phyloP scores from a whole-genome alignment of 2,113 vertebrate genomes.

The Siphamia tubifer region DNA sequence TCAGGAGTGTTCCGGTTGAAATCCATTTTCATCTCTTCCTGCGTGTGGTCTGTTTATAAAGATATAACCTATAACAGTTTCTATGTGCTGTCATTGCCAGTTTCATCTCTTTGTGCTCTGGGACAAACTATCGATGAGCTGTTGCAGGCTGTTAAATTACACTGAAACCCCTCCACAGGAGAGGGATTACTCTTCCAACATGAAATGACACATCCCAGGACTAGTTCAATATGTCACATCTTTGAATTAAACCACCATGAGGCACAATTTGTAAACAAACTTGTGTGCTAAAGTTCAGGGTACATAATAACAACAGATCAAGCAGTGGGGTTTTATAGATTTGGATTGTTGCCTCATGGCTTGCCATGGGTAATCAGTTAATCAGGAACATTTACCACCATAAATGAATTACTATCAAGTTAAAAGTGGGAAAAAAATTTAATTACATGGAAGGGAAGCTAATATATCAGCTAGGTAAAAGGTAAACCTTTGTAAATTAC shows the following conservation, averaged over 20 bases:
- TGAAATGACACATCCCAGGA: slow-evolving; percentile 35
- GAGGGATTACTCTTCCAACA: slow-evolving; percentile 45
- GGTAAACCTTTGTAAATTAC: background rate
- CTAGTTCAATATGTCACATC: slow-evolving; percentile 44
- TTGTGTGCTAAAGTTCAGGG: background rate
- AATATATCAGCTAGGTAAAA: background rate
- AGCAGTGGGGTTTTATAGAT: background rate
- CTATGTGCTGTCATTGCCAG: slow-evolving; percentile 39
- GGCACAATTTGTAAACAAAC: slow-evolving; percentile 20
- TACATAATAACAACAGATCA: slow-evolving; percentile 67
- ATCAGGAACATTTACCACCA: background rate
- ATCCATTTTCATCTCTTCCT: slow-evolving; percentile 51
- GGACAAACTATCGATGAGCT: slow-evolving; percentile 53
- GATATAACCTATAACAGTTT: slow-evolving; percentile 24
- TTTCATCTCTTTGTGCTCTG: slow-evolving; percentile 35
- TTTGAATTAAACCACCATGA: slow-evolving; percentile 30
- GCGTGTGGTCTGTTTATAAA: slow-evolving; percentile 36
- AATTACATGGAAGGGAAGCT: background rate
- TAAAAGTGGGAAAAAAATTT: background rate
- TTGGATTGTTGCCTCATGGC: background rate
- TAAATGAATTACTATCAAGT: background rate
- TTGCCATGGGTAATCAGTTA: background rate
- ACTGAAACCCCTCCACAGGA: slow-evolving; percentile 31
- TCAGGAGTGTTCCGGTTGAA: slow-evolving; percentile 30
- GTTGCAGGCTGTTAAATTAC: slow-evolving; percentile 50